Evolutionary conservation across 2,797 vertebrate species (phyloP).

Genomic region (Lacerta viridis): DNA sequence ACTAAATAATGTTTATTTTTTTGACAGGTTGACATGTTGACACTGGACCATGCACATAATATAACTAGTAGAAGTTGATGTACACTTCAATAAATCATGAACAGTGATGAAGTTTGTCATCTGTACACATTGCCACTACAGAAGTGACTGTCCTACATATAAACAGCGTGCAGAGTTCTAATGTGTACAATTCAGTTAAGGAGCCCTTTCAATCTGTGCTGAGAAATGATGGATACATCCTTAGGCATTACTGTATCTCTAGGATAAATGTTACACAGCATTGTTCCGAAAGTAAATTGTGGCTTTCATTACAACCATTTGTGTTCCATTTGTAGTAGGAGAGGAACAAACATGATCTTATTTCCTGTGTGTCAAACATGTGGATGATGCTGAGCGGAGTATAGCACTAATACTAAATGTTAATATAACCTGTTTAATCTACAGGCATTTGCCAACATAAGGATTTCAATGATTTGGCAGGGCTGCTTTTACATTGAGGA

Average conservation of each 20-base stretch:
- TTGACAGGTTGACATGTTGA: slow-evolving; percentile 63
- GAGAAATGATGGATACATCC: background rate
- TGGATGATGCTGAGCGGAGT: background rate
- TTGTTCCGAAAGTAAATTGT: background rate
- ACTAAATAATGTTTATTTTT: slow-evolving; percentile 50
- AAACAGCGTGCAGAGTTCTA: background rate
- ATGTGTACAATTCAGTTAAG: background rate
- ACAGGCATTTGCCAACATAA: background rate
- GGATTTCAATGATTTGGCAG: background rate
- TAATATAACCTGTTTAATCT: background rate
- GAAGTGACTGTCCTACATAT: background rate
- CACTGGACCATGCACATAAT: background rate
- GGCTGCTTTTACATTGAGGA: background rate
- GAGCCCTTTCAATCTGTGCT: background rate
- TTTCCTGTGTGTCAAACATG: background rate
- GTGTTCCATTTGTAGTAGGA: background rate
- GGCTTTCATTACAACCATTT: background rate
- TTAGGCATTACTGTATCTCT: background rate
- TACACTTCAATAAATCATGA: slow-evolving; percentile 67
- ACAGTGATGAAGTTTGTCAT: slow-evolving; percentile 45
- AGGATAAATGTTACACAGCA: background rate
- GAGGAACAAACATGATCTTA: background rate
- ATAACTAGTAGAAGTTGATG: slow-evolving; percentile 33
- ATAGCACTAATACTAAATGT: background rate
- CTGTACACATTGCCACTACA: slow-evolving; percentile 3